These are phyloP conservation scores for Malurus elegans DNA, from an alignment of 2,113 vertebrate genomes.

Conservation along the genomic window DNA sequence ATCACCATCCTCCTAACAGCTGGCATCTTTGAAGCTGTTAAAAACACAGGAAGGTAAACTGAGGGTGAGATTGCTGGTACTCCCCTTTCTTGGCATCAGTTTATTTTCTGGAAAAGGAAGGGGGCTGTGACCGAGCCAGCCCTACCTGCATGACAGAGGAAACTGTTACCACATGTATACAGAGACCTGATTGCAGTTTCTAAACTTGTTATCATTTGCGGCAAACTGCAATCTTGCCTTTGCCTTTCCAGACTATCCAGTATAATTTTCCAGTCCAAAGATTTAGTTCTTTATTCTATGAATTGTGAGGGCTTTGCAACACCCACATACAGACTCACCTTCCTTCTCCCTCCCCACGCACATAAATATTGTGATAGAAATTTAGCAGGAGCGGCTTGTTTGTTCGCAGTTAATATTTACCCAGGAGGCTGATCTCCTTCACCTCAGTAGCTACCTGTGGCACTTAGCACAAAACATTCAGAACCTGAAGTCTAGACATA, in stretches of 20 bases:
- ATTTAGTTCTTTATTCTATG: neutral
- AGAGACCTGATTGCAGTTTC: neutral
- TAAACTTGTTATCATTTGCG: neutral
- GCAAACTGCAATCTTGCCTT: neutral
- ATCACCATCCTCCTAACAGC: neutral
- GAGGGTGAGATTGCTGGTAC: neutral
- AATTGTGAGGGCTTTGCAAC: neutral
- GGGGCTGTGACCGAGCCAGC: neutral
- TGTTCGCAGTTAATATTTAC: neutral
- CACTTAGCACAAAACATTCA: neutral
- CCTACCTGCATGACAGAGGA: rapidly evolving
- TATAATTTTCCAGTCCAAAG: neutral
- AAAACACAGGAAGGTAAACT: neutral
- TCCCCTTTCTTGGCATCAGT: neutral
- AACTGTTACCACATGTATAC: rapidly evolving
- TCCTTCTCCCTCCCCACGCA: neutral
- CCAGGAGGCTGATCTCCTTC: neutral
- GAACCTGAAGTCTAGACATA: neutral
- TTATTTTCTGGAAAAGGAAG: neutral
- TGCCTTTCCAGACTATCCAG: neutral
- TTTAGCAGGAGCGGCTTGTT: neutral
- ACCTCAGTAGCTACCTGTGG: neutral
- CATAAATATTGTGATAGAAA: neutral
- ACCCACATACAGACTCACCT: neutral
- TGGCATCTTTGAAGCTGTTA: neutral